Conservation (phyloP, 2,888 invertebrate genomes). For the Ommatoiulus sabulosus region DNA sequence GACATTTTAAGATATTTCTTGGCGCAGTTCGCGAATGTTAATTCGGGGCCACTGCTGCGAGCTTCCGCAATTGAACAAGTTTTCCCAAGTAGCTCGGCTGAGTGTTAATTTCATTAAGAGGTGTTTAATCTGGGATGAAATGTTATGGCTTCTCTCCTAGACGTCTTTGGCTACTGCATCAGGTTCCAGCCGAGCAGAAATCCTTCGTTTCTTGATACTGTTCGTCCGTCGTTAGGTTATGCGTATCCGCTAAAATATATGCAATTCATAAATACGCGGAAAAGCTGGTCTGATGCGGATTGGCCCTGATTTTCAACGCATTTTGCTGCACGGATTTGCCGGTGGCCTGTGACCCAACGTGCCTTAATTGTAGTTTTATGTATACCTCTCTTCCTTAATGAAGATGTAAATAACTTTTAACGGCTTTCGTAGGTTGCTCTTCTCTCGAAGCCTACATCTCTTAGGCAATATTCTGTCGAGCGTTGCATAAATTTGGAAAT, state of each 20-base stretch:
- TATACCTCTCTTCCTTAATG: neutral
- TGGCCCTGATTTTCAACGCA: neutral
- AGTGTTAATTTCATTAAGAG: conserved; percentile 36
- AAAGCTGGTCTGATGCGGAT: neutral
- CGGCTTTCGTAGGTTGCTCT: neutral
- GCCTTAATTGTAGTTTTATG: neutral
- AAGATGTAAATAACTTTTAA: conserved; percentile 23
- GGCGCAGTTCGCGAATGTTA: neutral
- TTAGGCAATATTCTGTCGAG: neutral
- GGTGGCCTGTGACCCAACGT: neutral
- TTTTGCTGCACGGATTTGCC: neutral
- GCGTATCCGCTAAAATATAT: neutral
- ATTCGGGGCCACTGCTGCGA: neutral
- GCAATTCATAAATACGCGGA: neutral
- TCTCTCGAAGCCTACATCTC: neutral
- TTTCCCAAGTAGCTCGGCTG: neutral
- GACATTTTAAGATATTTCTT: neutral
- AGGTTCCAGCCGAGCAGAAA: neutral
- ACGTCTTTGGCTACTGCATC: neutral
- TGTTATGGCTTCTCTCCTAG: neutral
- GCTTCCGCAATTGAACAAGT: neutral
- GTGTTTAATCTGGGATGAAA: conserved; percentile 30
- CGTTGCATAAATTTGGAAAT: neutral
- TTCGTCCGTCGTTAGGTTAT: neutral
- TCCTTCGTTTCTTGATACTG: neutral